These are phyloP conservation scores for Halocaridina rubra DNA, from an alignment of 2,888 invertebrate species.

Conservation along the genomic window DNA sequence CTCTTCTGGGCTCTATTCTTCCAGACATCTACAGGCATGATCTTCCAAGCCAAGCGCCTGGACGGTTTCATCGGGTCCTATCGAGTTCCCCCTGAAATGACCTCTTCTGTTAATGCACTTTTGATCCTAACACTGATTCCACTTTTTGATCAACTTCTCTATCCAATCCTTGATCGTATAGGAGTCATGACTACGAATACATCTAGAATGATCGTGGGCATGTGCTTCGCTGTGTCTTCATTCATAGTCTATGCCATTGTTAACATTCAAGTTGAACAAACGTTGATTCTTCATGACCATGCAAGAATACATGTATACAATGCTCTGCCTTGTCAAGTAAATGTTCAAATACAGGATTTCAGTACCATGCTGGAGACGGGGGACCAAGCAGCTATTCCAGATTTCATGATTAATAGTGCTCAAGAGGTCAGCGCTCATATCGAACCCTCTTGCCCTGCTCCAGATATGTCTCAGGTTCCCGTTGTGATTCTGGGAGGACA, in stretches of 20 bases:
- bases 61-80: constrained; percentile 35
- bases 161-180: constrained; percentile 68
- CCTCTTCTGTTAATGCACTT: constrained; percentile 69
- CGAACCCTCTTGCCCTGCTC: neutral
- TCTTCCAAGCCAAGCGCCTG: constrained; percentile 58
- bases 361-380: neutral
- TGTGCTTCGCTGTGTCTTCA: constrained; percentile 70
- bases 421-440: neutral
- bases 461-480: neutral
- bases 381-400: constrained; percentile 1
- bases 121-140: constrained; percentile 69
- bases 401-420: neutral
- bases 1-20: constrained; percentile 74
- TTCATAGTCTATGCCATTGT: constrained; percentile 71
- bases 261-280: constrained; percentile 67
- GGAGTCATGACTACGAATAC: constrained; percentile 68
- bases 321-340: constrained; percentile 27
- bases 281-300: neutral
- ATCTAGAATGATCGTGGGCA: constrained; percentile 71
- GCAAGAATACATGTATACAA: constrained; percentile 48
- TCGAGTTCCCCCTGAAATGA: constrained; percentile 70
- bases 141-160: constrained; percentile 65
- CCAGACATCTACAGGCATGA: constrained; percentile 67
- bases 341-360: neutral
- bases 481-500: constrained; percentile 22